phyloP scores from a whole-genome alignment of 2,113 vertebrate genomes.

The Mustela nigripes region DNA sequence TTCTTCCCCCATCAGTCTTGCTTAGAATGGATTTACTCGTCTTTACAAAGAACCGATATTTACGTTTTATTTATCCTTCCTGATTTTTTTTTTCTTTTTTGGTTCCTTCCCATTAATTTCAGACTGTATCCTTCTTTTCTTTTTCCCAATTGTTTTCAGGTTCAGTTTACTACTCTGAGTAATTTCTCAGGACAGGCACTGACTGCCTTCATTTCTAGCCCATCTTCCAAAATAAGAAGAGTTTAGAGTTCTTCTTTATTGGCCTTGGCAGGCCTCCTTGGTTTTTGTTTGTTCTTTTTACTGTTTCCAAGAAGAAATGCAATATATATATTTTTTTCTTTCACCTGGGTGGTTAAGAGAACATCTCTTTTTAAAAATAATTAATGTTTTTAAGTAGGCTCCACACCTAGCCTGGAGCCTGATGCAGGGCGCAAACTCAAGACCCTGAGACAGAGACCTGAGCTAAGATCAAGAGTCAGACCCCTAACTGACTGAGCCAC shows the following conservation, averaged over 20 bases:
- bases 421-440: not conserved
- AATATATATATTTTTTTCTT: not conserved
- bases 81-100: not conserved
- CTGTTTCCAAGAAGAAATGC: not conserved
- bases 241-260: not conserved
- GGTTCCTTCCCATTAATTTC: slow-evolving; percentile 17
- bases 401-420: not conserved
- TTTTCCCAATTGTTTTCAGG: not conserved
- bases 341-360: not conserved
- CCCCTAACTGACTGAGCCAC: not conserved
- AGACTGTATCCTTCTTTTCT: slow-evolving; percentile 8
- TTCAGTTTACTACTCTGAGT: slow-evolving; percentile 20
- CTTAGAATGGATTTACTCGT: not conserved
- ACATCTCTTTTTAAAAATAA: not conserved
- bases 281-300: not conserved
- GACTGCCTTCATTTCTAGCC: not conserved
- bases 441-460: not conserved
- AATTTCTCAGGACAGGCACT: not conserved
- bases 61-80: not conserved
- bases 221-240: not conserved
- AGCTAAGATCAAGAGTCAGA: not conserved
- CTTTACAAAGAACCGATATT: not conserved
- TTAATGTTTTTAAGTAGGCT: not conserved
- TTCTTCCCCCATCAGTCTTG: not conserved
- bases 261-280: not conserved